A percentile compares a stretch with the other conserved stretches of the same genome.
phyloP scores from a whole-genome alignment of 2,113 vertebrate genomes.

The Narcine bancroftii region DNA sequence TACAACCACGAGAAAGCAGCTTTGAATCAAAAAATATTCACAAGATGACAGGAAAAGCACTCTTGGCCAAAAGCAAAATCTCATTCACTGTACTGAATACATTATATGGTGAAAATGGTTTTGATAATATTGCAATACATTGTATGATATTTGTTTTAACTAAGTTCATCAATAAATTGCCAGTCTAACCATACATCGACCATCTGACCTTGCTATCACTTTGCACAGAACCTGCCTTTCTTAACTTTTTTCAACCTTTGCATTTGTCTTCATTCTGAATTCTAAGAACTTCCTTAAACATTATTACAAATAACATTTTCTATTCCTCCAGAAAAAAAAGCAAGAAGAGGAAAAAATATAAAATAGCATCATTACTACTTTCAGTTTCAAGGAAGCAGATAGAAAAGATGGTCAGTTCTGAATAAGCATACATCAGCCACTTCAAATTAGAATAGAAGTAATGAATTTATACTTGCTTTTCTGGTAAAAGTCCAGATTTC shows the following conservation, averaged over 20 bases:
- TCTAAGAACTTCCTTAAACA: background rate
- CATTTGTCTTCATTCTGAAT: background rate
- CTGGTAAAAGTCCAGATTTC: constrained; percentile 22
- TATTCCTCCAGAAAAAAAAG: background rate
- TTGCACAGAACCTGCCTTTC: background rate
- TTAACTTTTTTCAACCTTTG: background rate
- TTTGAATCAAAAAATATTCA: background rate
- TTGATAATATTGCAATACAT: background rate
- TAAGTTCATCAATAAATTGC: background rate
- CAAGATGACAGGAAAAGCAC: background rate
- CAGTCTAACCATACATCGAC: background rate
- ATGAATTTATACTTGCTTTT: background rate
- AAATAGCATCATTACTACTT: background rate
- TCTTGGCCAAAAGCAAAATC: background rate
- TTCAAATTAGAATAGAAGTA: background rate
- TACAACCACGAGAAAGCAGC: background rate
- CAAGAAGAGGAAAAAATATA: background rate
- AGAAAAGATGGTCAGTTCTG: too few relatives aligned
- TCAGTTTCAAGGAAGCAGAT: background rate
- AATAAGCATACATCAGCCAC: background rate
- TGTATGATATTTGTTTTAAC: background rate
- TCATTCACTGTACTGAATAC: background rate
- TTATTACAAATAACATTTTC: background rate
- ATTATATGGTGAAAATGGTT: background rate
- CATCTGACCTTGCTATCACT: background rate